phyloP scores from a whole-genome alignment of 2,113 vertebrate genomes.

The Leucoraja erinaceus region DNA sequence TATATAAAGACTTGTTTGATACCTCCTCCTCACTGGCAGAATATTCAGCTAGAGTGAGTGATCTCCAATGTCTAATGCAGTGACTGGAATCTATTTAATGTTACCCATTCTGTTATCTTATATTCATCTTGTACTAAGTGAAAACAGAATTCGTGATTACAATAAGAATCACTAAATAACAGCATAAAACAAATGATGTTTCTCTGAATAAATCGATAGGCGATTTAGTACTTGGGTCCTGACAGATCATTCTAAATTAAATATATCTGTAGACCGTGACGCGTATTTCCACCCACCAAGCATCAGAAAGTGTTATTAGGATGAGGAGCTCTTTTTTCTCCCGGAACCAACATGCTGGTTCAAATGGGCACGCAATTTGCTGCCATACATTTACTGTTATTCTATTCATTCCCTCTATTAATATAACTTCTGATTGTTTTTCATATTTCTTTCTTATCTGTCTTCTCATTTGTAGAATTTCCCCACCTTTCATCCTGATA shows the following conservation, averaged over 20 bases:
- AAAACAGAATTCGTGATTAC: neutral
- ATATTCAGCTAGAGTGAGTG: neutral
- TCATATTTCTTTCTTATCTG: neutral
- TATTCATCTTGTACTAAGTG: neutral
- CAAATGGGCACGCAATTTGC: no score
- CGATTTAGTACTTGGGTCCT: neutral
- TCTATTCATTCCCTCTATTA: neutral
- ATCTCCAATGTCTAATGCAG: neutral
- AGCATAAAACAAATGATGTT: neutral
- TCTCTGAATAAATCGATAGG: neutral
- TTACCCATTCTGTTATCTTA: neutral
- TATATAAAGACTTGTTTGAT: no score
- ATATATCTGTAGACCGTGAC: neutral
- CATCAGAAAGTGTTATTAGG: no score
- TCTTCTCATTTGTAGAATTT: neutral
- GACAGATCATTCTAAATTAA: neutral
- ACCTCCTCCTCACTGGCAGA: neutral
- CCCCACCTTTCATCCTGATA: neutral
- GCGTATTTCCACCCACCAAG: no score
- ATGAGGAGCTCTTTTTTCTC: no score
- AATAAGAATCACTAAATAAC: neutral
- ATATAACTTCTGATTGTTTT: neutral
- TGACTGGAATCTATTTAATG: neutral
- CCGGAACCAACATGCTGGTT: no score
- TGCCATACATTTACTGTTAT: no score